Evolutionary conservation across 1,140 invertebrate genomes (phyloP), one percentile per base, ranked within the genome.

Genomic region (Solenopsis invicta): DNA sequence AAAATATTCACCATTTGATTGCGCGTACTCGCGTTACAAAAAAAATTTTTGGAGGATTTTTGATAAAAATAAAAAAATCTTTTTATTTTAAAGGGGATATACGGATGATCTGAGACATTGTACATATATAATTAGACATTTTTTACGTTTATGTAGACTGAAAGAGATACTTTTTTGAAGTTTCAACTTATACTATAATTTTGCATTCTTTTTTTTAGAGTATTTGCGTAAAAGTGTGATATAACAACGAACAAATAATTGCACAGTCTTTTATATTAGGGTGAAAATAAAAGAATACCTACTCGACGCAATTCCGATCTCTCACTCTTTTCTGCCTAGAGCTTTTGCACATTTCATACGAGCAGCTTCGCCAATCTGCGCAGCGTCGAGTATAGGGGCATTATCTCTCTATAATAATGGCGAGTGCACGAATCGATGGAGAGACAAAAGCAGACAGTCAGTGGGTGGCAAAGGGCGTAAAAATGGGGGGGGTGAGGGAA

Each of bases 331-430:
- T 66, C 41, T 37, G 21, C 86, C 87, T 85, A 82, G 71, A 64
- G 37, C 29, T 74, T 85, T 85, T 52, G 61, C 74, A 64, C 74
- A 59, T 85, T 85, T 85, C 74, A 87, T 66, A 24, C 54, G 80
- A 74, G 21, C 66, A 50, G 69, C 16, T 52, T 48, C 54, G 41
- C 85, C 88, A 87, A 85, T 85, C 67, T 50, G 61, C 21, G n/a
- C 56, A 52, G 41, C 71, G 59, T 81, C 81, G 66, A 78, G 72
- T 69, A 84, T 52, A 74, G 67, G 50, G 67, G 90, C 56, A 91
- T 91, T 91, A 91, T 91, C 90, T 89, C 62, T 48, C 80, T 74
- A 74, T 91, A 91, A 91, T 91, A 76, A 91, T 52, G 90, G 74
- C 84, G 88, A 75, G 78, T 76, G 89, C 76, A 84, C 54, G 77